Percentiles rank a stretch among this genome's conserved stretches.
phyloP scores from a whole-genome alignment of 2,888 invertebrate species.

The Eristalis intricaria region DNA sequence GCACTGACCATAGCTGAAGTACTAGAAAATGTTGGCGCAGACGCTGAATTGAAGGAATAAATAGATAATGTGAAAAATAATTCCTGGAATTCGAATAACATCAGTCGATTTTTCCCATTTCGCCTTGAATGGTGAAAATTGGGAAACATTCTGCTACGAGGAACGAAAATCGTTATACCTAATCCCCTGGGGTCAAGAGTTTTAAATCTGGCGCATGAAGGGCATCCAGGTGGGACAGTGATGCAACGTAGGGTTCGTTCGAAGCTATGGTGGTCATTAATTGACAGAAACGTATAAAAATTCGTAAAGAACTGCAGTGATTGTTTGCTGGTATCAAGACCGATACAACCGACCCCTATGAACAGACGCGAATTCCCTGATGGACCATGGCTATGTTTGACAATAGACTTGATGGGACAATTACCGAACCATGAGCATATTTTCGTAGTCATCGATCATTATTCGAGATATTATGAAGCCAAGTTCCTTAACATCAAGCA shows the following conservation, averaged over 20 bases:
- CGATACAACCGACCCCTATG: constrained; percentile 44
- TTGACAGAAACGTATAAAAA: constrained; percentile 20
- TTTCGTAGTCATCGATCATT: constrained; percentile 47
- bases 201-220: too few species aligned
- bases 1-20: too few species aligned
- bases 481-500: constrained; percentile 21
- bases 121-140: constrained; percentile 44
- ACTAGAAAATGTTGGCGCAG: too few species aligned
- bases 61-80: too few species aligned
- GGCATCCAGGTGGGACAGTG: constrained; percentile 57
- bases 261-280: constrained; percentile 19
- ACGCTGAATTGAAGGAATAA: too few species aligned
- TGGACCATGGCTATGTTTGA: constrained; percentile 18
- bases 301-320: constrained; percentile 17
- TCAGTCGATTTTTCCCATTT: constrained; percentile 39
- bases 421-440: constrained; percentile 37
- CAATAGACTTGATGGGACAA: constrained; percentile 38
- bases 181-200: constrained; percentile 53
- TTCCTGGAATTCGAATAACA: too few species aligned
- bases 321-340: constrained; percentile 38
- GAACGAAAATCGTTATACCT: constrained; percentile 60
- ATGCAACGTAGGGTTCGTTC: constrained; percentile 25
- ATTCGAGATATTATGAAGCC: constrained; percentile 42
- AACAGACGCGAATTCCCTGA: constrained; percentile 15
- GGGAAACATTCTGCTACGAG: constrained; percentile 64